Base-by-base conservation (phyloP, 1,140 invertebrate species). In the Archegozetes longisetosus region DNA sequence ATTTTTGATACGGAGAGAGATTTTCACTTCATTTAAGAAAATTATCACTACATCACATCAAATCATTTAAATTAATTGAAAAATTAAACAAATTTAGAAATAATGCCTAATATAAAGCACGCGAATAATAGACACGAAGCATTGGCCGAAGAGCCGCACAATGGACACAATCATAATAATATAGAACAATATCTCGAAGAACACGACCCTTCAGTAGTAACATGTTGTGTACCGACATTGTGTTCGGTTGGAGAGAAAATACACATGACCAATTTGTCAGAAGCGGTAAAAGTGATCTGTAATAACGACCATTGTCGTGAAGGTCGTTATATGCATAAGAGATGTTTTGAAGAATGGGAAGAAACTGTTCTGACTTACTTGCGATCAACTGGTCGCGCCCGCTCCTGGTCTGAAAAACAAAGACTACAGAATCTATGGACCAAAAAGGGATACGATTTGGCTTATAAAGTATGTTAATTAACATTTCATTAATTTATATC, bases 381-480 rank as follows among this genome's bases (percentile, higher is more conserved):
- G 50, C 87, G 90, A 69, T 84, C 84, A 6, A 89, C 85, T 73
- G 88, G 88, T 14, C 75, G 90, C 20, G 89, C 89, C 1, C 78
- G 90, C 20, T 88, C 84, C 55, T 95, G 91, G 91, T 90, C 87
- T 25, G 90, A 95, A 70, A 79, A 88, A 51, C 90, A 96, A 72
- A 79, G 90, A 20, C 80, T 86, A 64, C 90, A 95, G 74, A 93
- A 96, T 70, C 74, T 97, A 58, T 97, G 92, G 92, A 94, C 90
- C 46, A 94, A 95, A 73, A 93, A 93, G 72, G 91, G 90, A 14
- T 95, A 94, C 75, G 91, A 97, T 72, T 74, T 94, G 69, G 88
- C 89, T 28, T 89, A 49, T 86, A 90, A 78, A 81, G 84, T 65
- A 82, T 91, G 77, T 80, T 40, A 40, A n/a, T n/a, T n/a, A n/a